Percentiles rank a stretch among this genome's conserved stretches.
phyloP scores from a whole-genome alignment of 1,140 invertebrate genomes.

The Macrotrachela quadricornifera region DNA sequence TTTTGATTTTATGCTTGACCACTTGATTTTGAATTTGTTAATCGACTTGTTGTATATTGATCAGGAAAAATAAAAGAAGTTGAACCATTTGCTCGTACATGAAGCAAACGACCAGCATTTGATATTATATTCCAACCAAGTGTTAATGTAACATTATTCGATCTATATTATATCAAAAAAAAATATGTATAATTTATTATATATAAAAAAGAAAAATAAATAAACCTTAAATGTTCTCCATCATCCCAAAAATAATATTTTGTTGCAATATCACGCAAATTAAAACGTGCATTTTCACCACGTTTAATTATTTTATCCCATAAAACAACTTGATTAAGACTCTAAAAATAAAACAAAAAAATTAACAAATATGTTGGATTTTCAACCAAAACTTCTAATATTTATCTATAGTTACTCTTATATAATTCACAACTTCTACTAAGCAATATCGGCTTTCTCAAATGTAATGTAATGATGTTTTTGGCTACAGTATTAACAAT shows the following conservation, averaged over 20 bases:
- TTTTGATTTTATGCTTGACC: too few relatives aligned
- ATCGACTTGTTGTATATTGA: too few relatives aligned
- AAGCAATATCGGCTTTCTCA: too few relatives aligned
- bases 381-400: not conserved
- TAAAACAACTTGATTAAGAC: slow-evolving; percentile 52
- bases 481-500: too few relatives aligned
- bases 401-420: too few relatives aligned
- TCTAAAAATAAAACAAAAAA: slow-evolving; percentile 35
- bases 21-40: too few relatives aligned
- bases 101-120: slow-evolving; percentile 78
- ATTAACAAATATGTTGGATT: too few relatives aligned
- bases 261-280: slow-evolving; percentile 79
- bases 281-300: slow-evolving; percentile 67
- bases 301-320: slow-evolving; percentile 96
- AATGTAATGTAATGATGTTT: too few relatives aligned
- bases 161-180: slow-evolving; percentile 35
- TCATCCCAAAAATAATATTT: slow-evolving; percentile 99
- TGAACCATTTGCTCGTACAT: slow-evolving; percentile 51
- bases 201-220: slow-evolving; percentile 11
- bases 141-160: slow-evolving; percentile 75
- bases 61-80: too few relatives aligned
- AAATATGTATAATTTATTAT: not conserved
- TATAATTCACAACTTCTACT: too few relatives aligned
- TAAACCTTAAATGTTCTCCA: slow-evolving; percentile 71
- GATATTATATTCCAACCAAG: slow-evolving; percentile 97